Evolutionary conservation across 2,113 vertebrate species (phyloP).

Genomic region (Oryzias melastigma): DNA sequence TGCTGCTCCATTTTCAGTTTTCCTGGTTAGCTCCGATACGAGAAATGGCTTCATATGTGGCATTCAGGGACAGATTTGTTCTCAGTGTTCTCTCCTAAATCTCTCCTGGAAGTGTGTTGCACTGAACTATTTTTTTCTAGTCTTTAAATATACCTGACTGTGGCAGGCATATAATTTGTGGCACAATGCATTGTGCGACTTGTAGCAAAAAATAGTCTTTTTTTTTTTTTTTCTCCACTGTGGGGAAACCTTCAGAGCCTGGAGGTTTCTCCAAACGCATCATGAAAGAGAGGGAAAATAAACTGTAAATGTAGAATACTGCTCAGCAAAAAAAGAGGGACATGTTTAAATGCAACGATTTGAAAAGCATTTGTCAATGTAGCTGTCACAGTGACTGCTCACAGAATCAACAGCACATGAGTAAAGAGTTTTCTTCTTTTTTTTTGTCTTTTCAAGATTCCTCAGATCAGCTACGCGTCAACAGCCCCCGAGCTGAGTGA

Average conservation of each 20-base stretch:
- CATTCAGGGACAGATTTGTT: background rate
- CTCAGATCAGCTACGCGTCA: conserved; percentile 97
- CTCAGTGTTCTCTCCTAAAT: conserved; percentile 2
- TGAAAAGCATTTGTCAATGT: conserved; percentile 22
- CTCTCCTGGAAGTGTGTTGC: background rate
- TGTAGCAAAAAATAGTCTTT: conserved; percentile 9
- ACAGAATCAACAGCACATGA: conserved; percentile 23
- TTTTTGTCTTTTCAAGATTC: conserved; percentile 80
- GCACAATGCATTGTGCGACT: conserved; percentile 1
- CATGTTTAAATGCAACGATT: conserved; percentile 14
- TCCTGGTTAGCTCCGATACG: conserved; percentile 1
- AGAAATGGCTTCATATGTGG: conserved; percentile 8
- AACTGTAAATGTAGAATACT: conserved; percentile 1
- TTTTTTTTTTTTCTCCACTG: conserved; percentile 4
- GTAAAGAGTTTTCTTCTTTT: conserved; percentile 3
- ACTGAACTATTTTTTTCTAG: conserved; percentile 5
- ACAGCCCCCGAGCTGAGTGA: conserved; percentile 97
- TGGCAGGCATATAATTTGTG: conserved; percentile 10
- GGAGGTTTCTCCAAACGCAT: conserved; percentile 1
- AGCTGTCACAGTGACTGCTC: conserved; percentile 17
- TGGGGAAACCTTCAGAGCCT: background rate
- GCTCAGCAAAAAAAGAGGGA: conserved; percentile 3
- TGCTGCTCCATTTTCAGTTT: conserved; percentile 4
- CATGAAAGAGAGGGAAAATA: conserved; percentile 16
- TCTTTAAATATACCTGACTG: conserved; percentile 17